phyloP scores from a whole-genome alignment of 2,888 invertebrate species.

The Caenorhabditis sp. region DNA sequence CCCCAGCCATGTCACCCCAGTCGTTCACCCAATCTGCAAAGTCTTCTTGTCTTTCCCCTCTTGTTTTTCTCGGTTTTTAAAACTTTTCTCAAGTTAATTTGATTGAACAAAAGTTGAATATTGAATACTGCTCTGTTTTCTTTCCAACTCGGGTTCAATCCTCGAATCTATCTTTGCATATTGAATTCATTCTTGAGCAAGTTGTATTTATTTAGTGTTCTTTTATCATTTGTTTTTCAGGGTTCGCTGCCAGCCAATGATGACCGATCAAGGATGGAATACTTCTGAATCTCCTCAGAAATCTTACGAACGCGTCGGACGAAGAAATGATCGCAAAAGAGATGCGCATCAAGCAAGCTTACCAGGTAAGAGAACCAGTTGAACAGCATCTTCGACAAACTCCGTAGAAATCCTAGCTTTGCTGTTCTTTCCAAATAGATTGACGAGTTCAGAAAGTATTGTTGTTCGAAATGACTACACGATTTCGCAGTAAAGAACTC shows the following conservation, averaged over 20 bases:
- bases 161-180: too few species aligned
- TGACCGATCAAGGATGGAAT: neutral
- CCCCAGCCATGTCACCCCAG: slow-evolving; percentile 1
- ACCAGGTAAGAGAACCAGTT: slow-evolving; percentile 15
- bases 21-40: slow-evolving; percentile 4
- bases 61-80: slow-evolving; percentile 9
- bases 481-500: too few species aligned
- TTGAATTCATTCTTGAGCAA: too few species aligned
- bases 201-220: neutral
- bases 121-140: too few species aligned
- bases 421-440: too few species aligned
- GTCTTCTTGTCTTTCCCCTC: neutral
- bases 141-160: too few species aligned
- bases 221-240: neutral
- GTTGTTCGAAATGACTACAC: too few species aligned
- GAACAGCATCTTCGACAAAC: too few species aligned
- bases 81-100: too few species aligned
- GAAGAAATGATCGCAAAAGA: slow-evolving; percentile 41
- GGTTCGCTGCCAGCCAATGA: neutral
- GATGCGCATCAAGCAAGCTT: slow-evolving; percentile 41
- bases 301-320: slow-evolving; percentile 25
- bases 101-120: too few species aligned
- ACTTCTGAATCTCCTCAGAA: neutral
- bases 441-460: too few species aligned
- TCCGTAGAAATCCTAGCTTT: too few species aligned